These are phyloP conservation scores for Bombus confusus DNA, from an alignment of 1,140 invertebrate genomes.

Conservation along the genomic window DNA sequence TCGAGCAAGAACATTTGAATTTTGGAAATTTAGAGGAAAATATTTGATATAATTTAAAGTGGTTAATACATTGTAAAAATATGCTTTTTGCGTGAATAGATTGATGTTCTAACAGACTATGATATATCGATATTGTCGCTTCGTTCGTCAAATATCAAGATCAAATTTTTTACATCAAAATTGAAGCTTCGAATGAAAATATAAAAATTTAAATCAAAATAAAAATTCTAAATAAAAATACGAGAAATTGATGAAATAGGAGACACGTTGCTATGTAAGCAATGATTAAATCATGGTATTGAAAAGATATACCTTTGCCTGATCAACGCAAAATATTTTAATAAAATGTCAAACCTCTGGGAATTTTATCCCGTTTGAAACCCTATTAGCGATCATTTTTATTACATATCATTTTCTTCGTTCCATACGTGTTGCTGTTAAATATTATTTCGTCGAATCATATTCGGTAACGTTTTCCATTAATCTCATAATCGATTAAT, in stretches of 20 bases:
- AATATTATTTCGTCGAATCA: neutral
- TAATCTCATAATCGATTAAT: neutral
- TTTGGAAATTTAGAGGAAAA: neutral
- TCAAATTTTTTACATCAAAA: neutral
- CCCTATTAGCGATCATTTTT: neutral
- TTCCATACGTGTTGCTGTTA: neutral
- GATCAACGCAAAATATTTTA: neutral
- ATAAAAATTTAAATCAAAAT: neutral
- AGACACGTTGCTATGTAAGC: neutral
- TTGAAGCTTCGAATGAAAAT: neutral
- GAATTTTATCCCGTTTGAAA: neutral
- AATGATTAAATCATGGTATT: no score
- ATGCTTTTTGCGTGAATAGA: neutral
- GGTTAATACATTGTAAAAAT: neutral
- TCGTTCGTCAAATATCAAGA: no score
- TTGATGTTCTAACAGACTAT: neutral
- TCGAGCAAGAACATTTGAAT: neutral
- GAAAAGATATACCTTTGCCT: neutral
- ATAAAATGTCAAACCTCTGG: neutral
- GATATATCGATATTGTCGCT: neutral
- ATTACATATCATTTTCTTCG: neutral
- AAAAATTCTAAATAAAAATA: neutral
- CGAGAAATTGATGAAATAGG: neutral
- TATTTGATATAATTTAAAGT: neutral
- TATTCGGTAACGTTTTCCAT: neutral